A percentile compares a stretch with the other conserved stretches of the same genome.
These are phyloP conservation scores for Pygmarrhopalites habei DNA, from an alignment of 1,140 invertebrate genomes.

Conservation along the genomic window DNA sequence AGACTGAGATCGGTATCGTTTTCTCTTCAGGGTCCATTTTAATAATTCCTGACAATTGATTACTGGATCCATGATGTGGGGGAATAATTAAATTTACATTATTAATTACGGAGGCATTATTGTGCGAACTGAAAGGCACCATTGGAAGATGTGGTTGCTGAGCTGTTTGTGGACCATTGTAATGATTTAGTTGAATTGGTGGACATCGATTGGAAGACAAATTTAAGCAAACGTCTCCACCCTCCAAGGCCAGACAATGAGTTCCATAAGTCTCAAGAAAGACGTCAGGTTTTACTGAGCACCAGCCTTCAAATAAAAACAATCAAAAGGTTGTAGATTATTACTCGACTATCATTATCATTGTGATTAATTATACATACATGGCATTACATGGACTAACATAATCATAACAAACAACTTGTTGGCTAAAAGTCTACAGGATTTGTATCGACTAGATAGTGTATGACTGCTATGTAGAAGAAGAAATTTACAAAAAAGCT, in stretches of 20 bases:
- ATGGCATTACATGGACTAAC: too few species aligned
- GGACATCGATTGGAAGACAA: not conserved
- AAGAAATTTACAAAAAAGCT: too few species aligned
- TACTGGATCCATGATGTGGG: slow-evolving; percentile 1
- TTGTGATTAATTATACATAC: too few species aligned
- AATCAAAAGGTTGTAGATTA: too few species aligned
- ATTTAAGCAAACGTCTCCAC: slow-evolving; percentile 41
- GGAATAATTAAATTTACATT: not conserved
- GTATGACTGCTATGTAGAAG: too few species aligned
- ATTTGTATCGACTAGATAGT: too few species aligned
- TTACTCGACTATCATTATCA: too few species aligned
- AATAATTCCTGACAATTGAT: not conserved
- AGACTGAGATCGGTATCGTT: slow-evolving; percentile 23
- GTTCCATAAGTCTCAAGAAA: slow-evolving; percentile 46
- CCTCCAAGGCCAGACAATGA: slow-evolving; percentile 43
- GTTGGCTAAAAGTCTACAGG: too few species aligned
- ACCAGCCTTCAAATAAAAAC: slow-evolving; percentile 44
- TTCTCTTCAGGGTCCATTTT: slow-evolving; percentile 19
- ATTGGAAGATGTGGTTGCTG: slow-evolving; percentile 4
- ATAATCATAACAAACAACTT: too few species aligned
- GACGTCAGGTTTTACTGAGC: slow-evolving; percentile 43
- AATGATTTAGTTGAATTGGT: not conserved
- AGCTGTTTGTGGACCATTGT: too few species aligned
- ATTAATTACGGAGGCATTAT: not conserved
- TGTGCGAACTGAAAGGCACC: not conserved